These are phyloP conservation scores for Gouania willdenowi DNA, from an alignment of 2,797 vertebrate genomes.

Conservation along the genomic window DNA sequence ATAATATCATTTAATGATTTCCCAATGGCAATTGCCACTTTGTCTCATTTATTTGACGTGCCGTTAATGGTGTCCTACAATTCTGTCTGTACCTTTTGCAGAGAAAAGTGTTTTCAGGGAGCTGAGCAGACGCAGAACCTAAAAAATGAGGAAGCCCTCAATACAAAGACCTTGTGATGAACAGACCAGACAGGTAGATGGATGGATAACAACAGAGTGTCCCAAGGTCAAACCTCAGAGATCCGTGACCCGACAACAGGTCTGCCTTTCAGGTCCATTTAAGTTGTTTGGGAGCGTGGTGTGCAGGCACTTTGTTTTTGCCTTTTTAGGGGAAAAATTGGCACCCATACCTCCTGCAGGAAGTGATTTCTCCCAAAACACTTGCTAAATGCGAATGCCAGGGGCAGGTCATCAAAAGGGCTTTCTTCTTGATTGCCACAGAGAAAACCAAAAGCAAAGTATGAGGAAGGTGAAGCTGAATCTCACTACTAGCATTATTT, in stretches of 20 bases:
- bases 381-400: constrained; percentile 3
- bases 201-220: not conserved
- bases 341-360: constrained; percentile 19
- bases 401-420: not conserved
- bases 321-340: constrained; percentile 26
- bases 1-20: constrained; percentile 3
- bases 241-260: constrained; percentile 15
- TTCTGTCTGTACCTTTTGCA: constrained; percentile 18
- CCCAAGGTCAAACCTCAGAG: constrained; percentile 19
- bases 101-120: constrained; percentile 2
- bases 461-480: not conserved
- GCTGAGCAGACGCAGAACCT: not conserved
- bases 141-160: not conserved
- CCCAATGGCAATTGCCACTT: not conserved
- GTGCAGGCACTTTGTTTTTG: constrained; percentile 25
- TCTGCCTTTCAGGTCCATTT: constrained; percentile 20
- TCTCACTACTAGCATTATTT: too few species aligned
- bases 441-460: not conserved
- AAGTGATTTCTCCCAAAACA: constrained; percentile 26
- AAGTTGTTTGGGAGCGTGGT: constrained; percentile 1
- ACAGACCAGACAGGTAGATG: not conserved
- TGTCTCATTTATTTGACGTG: constrained; percentile 9
- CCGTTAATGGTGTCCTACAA: constrained; percentile 4
- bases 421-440: not conserved
- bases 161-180: not conserved